A percentile compares a stretch with the other conserved stretches of the same genome.
Evolutionary conservation across 2,797 vertebrate genomes (phyloP).

Genomic region (Phrynocephalus vlangalii): DNA sequence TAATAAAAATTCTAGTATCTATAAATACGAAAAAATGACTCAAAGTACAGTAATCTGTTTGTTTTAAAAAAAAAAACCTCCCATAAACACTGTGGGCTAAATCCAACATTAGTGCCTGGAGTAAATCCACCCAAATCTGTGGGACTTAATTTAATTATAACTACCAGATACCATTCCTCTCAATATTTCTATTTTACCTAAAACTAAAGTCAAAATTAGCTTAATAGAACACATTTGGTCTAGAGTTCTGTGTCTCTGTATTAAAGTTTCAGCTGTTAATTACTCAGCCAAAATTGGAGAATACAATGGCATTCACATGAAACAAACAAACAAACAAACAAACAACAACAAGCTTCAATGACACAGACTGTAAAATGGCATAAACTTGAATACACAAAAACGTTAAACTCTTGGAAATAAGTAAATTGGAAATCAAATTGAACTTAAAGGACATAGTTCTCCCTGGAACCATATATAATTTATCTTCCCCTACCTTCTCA

Average conservation of each 20-base stretch:
- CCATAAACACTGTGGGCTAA: too few relatives aligned
- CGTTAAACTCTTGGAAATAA: conserved; percentile 28
- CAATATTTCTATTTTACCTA: too few relatives aligned
- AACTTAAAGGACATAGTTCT: conserved; percentile 66
- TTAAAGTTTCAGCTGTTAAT: background rate
- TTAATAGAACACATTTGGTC: background rate
- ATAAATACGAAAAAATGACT: too few relatives aligned
- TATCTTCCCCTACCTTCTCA: conserved; percentile 73
- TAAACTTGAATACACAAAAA: background rate
- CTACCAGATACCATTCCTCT: too few relatives aligned
- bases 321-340: background rate
- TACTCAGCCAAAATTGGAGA: background rate
- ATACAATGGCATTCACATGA: background rate
- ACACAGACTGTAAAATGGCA: background rate
- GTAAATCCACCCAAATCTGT: background rate
- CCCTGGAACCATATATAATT: conserved; percentile 48
- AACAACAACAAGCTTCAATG: background rate
- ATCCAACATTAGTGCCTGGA: background rate
- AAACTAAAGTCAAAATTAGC: too few relatives aligned
- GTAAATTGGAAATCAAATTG: conserved; percentile 37
- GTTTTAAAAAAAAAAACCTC: too few relatives aligned
- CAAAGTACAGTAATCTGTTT: too few relatives aligned
- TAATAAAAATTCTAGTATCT: too few relatives aligned
- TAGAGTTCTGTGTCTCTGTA: background rate
- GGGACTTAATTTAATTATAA: background rate